These are phyloP conservation scores for Drosophila macrospina DNA, from an alignment of 2,888 invertebrate genomes.

Conservation along the genomic window DNA sequence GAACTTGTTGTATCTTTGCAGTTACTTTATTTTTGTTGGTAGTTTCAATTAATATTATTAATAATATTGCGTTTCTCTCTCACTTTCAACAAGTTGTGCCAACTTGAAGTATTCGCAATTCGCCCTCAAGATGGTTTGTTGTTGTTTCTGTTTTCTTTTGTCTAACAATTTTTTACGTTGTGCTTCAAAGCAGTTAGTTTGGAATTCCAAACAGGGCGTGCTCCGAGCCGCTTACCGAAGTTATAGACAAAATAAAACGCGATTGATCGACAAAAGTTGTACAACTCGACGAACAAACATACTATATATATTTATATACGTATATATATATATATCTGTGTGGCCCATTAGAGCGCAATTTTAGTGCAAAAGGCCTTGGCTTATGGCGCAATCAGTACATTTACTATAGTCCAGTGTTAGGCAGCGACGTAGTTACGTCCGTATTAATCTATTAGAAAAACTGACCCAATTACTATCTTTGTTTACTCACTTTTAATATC, in stretches of 20 bases:
- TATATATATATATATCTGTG: constrained; percentile 4
- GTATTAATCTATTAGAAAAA: constrained; percentile 13
- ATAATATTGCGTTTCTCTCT: constrained; percentile 38
- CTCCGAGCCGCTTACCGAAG: constrained; percentile 46
- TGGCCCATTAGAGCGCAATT: constrained; percentile 50
- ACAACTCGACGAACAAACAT: constrained; percentile 3
- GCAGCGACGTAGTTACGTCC: background rate
- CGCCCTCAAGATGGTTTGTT: constrained; percentile 43
- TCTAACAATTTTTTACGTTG: constrained; percentile 47
- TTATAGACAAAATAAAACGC: constrained; percentile 24
- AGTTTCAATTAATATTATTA: constrained; percentile 10
- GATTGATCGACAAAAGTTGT: constrained; percentile 35
- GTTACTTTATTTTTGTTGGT: constrained; percentile 2
- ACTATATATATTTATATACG: too few species aligned
- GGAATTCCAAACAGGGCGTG: constrained; percentile 75
- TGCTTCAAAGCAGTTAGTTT: constrained; percentile 34
- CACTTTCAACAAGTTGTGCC: constrained; percentile 31
- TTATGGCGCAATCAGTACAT: constrained; percentile 37
- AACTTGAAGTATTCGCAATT: constrained; percentile 8
- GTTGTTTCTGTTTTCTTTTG: constrained; percentile 16
- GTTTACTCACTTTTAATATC: background rate
- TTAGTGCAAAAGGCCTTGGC: constrained; percentile 48
- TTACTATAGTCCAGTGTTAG: constrained; percentile 17
- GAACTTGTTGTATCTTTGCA: background rate
- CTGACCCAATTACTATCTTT: constrained; percentile 13